These are phyloP conservation scores for Hirtodrosophila histrioides DNA, from an alignment of 2,888 invertebrate genomes.

Conservation along the genomic window DNA sequence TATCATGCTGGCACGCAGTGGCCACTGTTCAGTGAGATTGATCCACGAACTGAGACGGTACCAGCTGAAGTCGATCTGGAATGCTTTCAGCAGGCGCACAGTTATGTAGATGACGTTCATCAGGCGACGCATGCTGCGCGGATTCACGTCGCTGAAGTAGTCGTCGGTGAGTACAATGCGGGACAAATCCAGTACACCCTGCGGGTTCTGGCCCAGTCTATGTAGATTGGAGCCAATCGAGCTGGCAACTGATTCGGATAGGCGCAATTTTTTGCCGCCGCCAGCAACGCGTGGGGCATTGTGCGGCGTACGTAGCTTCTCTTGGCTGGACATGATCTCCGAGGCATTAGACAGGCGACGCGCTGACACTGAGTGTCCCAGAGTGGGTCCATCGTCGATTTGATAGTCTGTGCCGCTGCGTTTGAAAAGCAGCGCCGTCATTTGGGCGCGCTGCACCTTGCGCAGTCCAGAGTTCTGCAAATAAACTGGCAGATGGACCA, in stretches of 20 bases:
- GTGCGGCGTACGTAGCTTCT: slow-evolving; percentile 87
- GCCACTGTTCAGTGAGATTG: slow-evolving; percentile 99
- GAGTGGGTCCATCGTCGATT: slow-evolving; percentile 80
- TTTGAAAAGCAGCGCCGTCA: slow-evolving; percentile 87
- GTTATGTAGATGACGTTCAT: slow-evolving; percentile 99
- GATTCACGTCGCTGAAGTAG: slow-evolving; percentile 99
- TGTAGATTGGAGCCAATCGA: slow-evolving; percentile 95
- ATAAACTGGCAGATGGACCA: slow-evolving; percentile 99
- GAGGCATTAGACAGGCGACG: slow-evolving; percentile 92
- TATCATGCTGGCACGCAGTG: slow-evolving; percentile 98
- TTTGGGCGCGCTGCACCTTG: slow-evolving; percentile 94
- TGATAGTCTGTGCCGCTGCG: slow-evolving; percentile 82
- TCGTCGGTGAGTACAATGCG: slow-evolving; percentile 97
- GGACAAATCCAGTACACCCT: slow-evolving; percentile 85
- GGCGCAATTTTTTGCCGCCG: slow-evolving; percentile 89
- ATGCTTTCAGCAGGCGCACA: slow-evolving; percentile 97
- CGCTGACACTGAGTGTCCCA: slow-evolving; percentile 87
- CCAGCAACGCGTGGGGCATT: slow-evolving; percentile 85
- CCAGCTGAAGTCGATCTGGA: slow-evolving; percentile 99
- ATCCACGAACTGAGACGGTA: slow-evolving; percentile 99
- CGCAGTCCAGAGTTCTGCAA: slow-evolving; percentile 97
- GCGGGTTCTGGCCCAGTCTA: slow-evolving; percentile 89
- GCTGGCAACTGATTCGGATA: slow-evolving; percentile 95
- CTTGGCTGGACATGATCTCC: slow-evolving; percentile 92
- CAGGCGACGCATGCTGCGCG: slow-evolving; percentile 96